Conservation (phyloP, 2,113 vertebrate genomes). For the Vulpes vulpes region DNA sequence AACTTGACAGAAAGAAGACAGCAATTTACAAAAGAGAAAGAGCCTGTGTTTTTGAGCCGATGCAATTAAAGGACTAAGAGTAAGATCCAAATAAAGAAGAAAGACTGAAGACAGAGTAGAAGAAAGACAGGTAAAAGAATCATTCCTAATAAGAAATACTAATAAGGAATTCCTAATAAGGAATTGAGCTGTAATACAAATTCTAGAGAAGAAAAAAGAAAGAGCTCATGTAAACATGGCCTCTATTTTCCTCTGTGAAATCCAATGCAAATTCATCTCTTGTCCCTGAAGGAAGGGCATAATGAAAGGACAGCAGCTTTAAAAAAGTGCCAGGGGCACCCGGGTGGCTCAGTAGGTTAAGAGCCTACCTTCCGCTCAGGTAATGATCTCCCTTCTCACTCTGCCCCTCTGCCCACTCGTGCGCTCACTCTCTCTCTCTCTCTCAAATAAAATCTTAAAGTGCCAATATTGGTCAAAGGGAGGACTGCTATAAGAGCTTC, state of each 20-base stretch:
- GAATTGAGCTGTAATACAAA: background rate
- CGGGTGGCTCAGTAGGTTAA: too few relatives aligned
- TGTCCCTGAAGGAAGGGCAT: background rate
- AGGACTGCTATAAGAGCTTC: background rate
- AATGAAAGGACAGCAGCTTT: background rate
- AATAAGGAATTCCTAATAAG: background rate
- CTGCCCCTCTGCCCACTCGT: too few relatives aligned
- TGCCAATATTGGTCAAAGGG: background rate
- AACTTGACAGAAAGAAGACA: background rate
- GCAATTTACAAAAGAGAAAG: slow-evolving; percentile 11
- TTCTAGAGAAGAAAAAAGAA: background rate
- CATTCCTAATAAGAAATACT: background rate
- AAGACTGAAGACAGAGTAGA: slow-evolving; percentile 22
- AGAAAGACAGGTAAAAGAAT: background rate
- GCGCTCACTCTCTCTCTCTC: too few relatives aligned
- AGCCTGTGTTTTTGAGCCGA: background rate
- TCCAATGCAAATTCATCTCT: background rate
- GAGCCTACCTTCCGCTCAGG: too few relatives aligned
- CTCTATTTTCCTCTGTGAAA: slow-evolving; percentile 39
- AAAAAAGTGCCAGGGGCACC: background rate
- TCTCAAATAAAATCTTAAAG: background rate
- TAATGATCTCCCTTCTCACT: too few relatives aligned
- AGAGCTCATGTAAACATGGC: background rate
- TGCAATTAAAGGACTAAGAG: background rate
- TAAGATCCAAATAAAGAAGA: background rate